phyloP scores from a whole-genome alignment of 1,140 invertebrate genomes.

The Meloidogyne floridensis region DNA sequence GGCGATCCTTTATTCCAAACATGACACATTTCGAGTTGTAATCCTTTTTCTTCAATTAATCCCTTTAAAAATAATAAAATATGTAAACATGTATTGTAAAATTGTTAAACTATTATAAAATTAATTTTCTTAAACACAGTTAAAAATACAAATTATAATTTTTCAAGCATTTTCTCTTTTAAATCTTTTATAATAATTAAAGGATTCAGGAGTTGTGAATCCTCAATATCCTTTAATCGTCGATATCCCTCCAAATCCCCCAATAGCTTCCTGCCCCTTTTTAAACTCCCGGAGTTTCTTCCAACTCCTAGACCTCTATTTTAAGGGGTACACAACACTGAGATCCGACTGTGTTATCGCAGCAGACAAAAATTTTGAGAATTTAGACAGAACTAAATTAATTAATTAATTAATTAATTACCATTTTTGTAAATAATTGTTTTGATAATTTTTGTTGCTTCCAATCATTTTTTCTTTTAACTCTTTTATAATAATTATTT shows the following conservation, averaged over 20 bases:
- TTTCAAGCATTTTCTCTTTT: not conserved
- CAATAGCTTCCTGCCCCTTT: too few species aligned
- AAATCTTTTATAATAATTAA: too few species aligned
- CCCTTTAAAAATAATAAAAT: not conserved
- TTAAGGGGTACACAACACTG: too few species aligned
- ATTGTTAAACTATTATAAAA: not conserved
- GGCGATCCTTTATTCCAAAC: constrained; percentile 51
- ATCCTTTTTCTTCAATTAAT: not conserved
- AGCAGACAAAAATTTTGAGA: too few species aligned
- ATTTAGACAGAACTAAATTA: not conserved
- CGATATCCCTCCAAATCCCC: too few species aligned
- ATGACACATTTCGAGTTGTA: constrained; percentile 47
- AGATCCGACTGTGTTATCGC: too few species aligned
- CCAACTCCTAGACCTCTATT: too few species aligned
- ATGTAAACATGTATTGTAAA: too few species aligned
- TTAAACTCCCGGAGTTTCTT: too few species aligned
- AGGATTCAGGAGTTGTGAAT: too few species aligned
- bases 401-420: not conserved
- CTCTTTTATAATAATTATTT: not conserved
- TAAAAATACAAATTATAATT: not conserved
- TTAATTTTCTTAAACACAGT: not conserved
- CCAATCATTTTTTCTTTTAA: not conserved
- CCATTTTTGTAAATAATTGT: constrained; percentile 4
- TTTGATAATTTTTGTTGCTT: not conserved
- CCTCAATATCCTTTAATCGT: too few species aligned